Conservation (phyloP, 1,140 invertebrate genomes). For the Drosophila repleta region DNA sequence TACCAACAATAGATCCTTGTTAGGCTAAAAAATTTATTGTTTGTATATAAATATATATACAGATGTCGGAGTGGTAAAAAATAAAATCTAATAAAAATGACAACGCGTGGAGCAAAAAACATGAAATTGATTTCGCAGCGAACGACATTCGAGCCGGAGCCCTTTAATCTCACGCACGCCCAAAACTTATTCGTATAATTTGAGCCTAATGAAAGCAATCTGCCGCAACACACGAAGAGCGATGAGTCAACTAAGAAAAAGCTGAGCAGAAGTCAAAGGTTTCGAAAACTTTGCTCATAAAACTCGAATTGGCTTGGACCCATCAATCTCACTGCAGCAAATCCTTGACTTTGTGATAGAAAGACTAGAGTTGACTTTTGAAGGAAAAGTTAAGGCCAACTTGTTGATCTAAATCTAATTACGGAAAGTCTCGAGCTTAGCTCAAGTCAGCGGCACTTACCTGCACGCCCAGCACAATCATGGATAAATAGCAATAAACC, state of each 20-base stretch:
- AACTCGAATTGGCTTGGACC: conserved; percentile 34
- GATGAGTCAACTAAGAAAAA: conserved; percentile 21
- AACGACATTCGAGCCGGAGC: conserved; percentile 31
- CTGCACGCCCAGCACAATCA: conserved; percentile 78
- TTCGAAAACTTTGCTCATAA: conserved; percentile 68
- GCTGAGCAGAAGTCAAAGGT: conserved; percentile 23
- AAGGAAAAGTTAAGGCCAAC: conserved; percentile 55
- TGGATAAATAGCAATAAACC: conserved; percentile 69
- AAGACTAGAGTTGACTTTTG: conserved; percentile 13
- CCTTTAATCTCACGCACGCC: conserved; percentile 31
- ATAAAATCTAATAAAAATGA: conserved; percentile 17
- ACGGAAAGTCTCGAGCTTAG: conserved; percentile 10
- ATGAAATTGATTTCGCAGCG: conserved; percentile 57
- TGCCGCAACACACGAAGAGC: conserved; percentile 19
- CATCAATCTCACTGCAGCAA: conserved; percentile 54
- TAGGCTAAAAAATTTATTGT: neutral
- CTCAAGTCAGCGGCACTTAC: conserved; percentile 46
- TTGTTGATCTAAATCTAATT: conserved; percentile 75
- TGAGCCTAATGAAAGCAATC: conserved; percentile 74
- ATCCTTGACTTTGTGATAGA: conserved; percentile 2
- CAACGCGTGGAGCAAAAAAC: conserved; percentile 32
- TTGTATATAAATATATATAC: conserved; percentile 18
- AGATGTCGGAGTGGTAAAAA: conserved; percentile 16
- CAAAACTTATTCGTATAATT: conserved; percentile 40
- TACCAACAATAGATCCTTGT: too few species aligned